Percentiles rank a stretch among this genome's conserved stretches.
phyloP scores from a whole-genome alignment of 2,113 vertebrate species.

The Ginglymostoma cirratum region DNA sequence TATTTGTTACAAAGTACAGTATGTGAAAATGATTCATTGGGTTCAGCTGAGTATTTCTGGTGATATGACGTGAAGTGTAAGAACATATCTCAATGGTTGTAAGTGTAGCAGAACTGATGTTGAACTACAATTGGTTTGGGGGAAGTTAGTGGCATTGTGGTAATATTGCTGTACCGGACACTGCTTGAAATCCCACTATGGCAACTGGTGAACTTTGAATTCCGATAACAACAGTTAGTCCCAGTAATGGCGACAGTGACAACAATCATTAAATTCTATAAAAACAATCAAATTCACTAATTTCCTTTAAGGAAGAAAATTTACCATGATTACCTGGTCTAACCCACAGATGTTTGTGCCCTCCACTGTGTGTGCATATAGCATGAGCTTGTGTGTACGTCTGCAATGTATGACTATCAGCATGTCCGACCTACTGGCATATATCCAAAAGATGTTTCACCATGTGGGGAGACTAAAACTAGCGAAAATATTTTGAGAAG shows the following conservation, averaged over 20 bases:
- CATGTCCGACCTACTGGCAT: neutral
- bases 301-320: neutral
- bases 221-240: neutral
- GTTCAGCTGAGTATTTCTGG: constrained; percentile 14
- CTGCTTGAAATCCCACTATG: neutral
- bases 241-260: neutral
- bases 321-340: neutral
- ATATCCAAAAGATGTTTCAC: no score
- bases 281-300: neutral
- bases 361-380: neutral
- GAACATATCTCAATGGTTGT: neutral
- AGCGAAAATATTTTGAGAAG: no score
- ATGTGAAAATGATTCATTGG: neutral
- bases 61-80: neutral
- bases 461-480: no score
- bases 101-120: neutral
- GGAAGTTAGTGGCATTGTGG: no score
- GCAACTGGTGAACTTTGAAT: neutral
- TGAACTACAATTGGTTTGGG: neutral
- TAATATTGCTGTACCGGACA: neutral
- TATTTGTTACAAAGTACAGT: neutral
- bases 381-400: neutral
- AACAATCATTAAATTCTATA: neutral
- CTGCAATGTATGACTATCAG: neutral
- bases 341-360: neutral